Conservation (phyloP, 2,888 invertebrate genomes). For the Cerastis rubricosa region DNA sequence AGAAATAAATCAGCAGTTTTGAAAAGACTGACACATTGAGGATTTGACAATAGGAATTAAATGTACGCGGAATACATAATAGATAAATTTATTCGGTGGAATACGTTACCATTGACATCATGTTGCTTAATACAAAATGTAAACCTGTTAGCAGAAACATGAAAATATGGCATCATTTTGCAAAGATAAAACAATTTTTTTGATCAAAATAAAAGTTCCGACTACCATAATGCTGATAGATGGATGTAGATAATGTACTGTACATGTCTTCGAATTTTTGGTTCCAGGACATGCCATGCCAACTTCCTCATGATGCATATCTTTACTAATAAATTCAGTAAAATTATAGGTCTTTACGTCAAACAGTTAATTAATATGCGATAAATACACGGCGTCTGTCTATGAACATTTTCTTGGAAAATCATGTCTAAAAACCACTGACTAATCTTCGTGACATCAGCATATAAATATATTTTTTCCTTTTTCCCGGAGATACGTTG, state of each 20-base stretch:
- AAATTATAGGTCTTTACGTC: neutral
- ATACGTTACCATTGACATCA: constrained; percentile 7
- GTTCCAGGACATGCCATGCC: neutral
- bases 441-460: constrained; percentile 42
- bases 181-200: neutral
- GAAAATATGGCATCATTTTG: neutral
- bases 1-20: constrained; percentile 19
- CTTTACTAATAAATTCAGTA: neutral
- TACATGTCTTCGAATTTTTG: neutral
- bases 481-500: constrained; percentile 14
- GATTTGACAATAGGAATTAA: constrained; percentile 22
- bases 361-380: no score
- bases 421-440: constrained; percentile 2
- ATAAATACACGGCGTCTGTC: neutral
- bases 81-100: neutral
- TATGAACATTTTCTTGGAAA: constrained; percentile 8
- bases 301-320: neutral
- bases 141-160: neutral
- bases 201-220: neutral
- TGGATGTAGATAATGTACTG: no score
- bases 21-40: neutral
- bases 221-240: no score
- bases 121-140: neutral
- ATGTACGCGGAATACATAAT: neutral
- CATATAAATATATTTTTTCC: constrained; percentile 8